These are phyloP conservation scores for Jacana jacana DNA, from an alignment of 2,113 vertebrate genomes.

Conservation along the genomic window DNA sequence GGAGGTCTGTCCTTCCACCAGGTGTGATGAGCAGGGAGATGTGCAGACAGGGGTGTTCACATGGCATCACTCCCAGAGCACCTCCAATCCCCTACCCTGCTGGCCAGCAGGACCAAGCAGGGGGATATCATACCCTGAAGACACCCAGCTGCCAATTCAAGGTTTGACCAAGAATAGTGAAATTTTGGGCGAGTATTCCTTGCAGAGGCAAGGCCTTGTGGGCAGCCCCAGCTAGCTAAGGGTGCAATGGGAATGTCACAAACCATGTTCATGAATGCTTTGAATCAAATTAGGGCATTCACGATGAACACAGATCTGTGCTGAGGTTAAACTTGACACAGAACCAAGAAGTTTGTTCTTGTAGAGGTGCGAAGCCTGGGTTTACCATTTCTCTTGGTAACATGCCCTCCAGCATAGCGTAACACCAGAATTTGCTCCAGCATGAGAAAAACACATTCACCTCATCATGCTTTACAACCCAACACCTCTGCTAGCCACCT, in stretches of 20 bases:
- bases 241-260: not conserved
- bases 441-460: rapidly evolving
- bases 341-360: not conserved
- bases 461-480: not conserved
- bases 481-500: not conserved
- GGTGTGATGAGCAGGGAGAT: not conserved
- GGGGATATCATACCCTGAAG: not conserved
- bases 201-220: not conserved
- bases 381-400: not conserved
- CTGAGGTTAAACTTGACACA: not conserved
- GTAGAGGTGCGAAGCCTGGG: not conserved
- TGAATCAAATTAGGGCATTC: not conserved
- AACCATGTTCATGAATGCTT: not conserved
- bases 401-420: rapidly evolving
- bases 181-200: not conserved
- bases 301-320: not conserved
- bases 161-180: not conserved
- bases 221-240: rapidly evolving
- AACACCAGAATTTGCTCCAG: not conserved
- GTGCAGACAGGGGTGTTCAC: not conserved
- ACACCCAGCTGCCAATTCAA: not conserved
- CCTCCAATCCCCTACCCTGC: not conserved
- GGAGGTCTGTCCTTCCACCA: not conserved
- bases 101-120: not conserved
- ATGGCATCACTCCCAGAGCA: not conserved